These are phyloP conservation scores for Hymenochirus boettgeri DNA, from an alignment of 2,113 vertebrate species.

Conservation along the genomic window DNA sequence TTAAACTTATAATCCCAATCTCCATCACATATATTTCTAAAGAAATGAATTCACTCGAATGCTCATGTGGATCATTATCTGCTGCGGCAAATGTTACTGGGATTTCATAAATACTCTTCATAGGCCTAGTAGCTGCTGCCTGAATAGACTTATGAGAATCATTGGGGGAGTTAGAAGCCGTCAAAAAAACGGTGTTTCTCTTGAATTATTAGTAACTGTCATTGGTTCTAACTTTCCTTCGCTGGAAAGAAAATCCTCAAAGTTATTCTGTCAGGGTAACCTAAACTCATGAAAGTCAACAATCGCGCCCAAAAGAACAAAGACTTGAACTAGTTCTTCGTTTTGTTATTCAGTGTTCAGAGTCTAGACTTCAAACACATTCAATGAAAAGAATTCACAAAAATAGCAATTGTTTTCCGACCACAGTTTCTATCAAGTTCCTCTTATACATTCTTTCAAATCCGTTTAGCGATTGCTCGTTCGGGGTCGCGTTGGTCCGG, in stretches of 20 bases:
- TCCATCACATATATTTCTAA: constrained; percentile 1
- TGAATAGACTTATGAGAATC: constrained; percentile 14
- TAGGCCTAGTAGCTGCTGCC: neutral
- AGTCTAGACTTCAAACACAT: no score
- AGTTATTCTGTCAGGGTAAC: constrained; percentile 1
- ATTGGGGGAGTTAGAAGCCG: constrained; percentile 1
- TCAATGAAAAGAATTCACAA: no score
- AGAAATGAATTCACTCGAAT: neutral
- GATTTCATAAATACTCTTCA: neutral
- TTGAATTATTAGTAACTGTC: constrained; percentile 25
- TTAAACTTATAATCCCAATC: constrained; percentile 13
- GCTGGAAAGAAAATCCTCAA: neutral
- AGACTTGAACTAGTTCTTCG: no score
- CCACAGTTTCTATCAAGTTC: no score
- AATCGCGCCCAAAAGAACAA: no score
- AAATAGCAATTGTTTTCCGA: no score
- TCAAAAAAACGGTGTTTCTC: constrained; percentile 3
- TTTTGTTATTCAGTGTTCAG: no score
- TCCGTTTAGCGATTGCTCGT: no score
- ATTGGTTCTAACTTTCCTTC: neutral
- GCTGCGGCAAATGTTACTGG: neutral
- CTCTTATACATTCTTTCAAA: no score
- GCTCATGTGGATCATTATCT: neutral
- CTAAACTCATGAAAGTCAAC: constrained; percentile 1
- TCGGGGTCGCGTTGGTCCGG: no score